Conservation (phyloP, 2,888 invertebrate genomes). For the Aethes cnicana region DNA sequence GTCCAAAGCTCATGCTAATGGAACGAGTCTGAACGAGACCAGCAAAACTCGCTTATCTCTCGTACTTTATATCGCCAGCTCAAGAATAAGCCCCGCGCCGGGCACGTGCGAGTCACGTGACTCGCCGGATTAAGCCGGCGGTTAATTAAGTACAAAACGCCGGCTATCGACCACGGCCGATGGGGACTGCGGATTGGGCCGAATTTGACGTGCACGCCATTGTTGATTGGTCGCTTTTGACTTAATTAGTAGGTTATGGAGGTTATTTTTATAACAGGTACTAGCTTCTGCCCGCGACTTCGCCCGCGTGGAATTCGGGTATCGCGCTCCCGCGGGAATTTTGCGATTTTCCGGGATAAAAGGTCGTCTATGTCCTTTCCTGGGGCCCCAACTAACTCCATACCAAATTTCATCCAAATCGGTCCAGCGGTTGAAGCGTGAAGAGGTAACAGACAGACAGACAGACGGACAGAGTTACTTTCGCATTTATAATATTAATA, state of each 20-base stretch:
- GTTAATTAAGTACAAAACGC: slow-evolving; percentile 80
- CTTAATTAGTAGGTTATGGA: slow-evolving; percentile 33
- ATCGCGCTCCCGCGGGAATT: no score
- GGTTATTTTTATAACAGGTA: neutral
- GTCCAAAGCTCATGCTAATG: no score
- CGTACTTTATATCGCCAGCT: slow-evolving; percentile 35
- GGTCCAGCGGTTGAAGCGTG: no score
- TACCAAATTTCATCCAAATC: no score
- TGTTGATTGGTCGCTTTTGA: slow-evolving; percentile 38
- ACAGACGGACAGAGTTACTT: no score
- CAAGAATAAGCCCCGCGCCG: slow-evolving; percentile 53
- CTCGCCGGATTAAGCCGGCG: slow-evolving; percentile 73
- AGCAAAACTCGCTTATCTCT: slow-evolving; percentile 15
- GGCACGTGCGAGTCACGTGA: slow-evolving; percentile 79
- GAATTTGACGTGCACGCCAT: slow-evolving; percentile 47
- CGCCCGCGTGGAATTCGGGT: no score
- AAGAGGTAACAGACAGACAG: no score
- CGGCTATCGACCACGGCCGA: slow-evolving; percentile 62
- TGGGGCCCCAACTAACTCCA: no score
- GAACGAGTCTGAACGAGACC: slow-evolving; percentile 20
- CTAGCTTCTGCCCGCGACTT: no score
- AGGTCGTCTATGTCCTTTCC: no score
- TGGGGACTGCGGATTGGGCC: slow-evolving; percentile 38
- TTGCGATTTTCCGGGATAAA: no score
- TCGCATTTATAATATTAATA: no score